phyloP scores from a whole-genome alignment of 2,113 vertebrate species.

The Amblyornis subalaris region DNA sequence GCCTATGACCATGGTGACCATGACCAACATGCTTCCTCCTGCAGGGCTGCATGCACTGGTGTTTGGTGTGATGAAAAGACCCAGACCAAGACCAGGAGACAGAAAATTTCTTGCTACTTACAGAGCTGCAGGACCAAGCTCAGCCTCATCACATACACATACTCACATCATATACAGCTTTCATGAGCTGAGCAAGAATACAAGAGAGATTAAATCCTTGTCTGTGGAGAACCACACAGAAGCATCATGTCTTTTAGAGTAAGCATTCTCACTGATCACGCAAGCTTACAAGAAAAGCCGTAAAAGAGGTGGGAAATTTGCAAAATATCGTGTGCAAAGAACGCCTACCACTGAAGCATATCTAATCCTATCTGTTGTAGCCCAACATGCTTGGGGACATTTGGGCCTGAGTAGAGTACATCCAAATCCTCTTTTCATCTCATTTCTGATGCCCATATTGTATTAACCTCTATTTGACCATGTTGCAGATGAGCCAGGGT shows the following conservation, averaged over 20 bases:
- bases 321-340: neutral
- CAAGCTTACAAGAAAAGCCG: neutral
- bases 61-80: neutral
- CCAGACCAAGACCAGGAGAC: neutral
- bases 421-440: neutral
- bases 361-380: neutral
- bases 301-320: neutral
- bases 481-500: neutral
- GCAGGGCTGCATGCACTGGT: neutral
- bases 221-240: neutral
- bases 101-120: neutral
- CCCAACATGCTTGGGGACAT: rapidly evolving
- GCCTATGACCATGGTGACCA: neutral
- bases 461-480: neutral
- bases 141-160: neutral
- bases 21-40: neutral
- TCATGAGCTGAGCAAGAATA: neutral
- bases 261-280: neutral
- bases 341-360: neutral
- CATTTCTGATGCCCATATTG: neutral
- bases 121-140: neutral
- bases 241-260: neutral
- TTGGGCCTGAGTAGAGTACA: neutral
- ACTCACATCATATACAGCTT: rapidly evolving
- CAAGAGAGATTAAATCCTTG: neutral